Conservation (phyloP, 2,797 vertebrate genomes). For the Oophaga sylvatica region DNA sequence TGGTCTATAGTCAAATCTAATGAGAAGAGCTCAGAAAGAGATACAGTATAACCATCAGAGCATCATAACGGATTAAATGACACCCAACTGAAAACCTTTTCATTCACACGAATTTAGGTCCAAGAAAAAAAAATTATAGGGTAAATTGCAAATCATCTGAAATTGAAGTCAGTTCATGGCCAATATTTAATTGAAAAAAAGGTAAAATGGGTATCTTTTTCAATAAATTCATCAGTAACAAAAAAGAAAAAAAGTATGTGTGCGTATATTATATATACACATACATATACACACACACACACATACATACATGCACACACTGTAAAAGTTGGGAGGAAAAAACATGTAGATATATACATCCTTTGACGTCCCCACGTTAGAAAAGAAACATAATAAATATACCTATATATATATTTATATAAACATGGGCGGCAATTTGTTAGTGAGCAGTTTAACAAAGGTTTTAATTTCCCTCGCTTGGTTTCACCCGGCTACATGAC, state of each 20-base stretch:
- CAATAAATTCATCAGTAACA: slow-evolving; percentile 27
- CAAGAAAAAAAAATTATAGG: not conserved
- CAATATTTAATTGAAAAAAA: slow-evolving; percentile 43
- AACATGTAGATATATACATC: slow-evolving; percentile 63
- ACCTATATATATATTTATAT: slow-evolving; percentile 42
- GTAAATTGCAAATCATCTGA: not conserved
- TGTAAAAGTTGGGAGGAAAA: slow-evolving; percentile 33
- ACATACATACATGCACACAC: too few relatives aligned
- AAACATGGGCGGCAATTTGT: slow-evolving; percentile 55
- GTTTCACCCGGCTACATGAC: slow-evolving; percentile 47
- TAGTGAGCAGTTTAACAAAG: slow-evolving; percentile 61
- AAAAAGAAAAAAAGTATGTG: too few relatives aligned
- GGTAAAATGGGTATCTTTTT: not conserved
- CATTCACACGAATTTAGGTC: too few relatives aligned
- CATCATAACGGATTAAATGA: too few relatives aligned
- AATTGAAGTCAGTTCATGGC: not conserved
- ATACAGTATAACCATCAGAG: too few relatives aligned
- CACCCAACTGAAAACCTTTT: too few relatives aligned
- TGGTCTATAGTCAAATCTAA: too few relatives aligned
- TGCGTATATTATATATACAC: too few relatives aligned
- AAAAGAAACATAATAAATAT: slow-evolving; percentile 46
- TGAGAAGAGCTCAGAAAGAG: too few relatives aligned
- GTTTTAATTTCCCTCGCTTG: slow-evolving; percentile 37
- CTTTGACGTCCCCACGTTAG: slow-evolving; percentile 58
- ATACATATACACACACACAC: too few relatives aligned